Conservation (phyloP, 2,888 invertebrate species). For the Xestia rhomboidea region DNA sequence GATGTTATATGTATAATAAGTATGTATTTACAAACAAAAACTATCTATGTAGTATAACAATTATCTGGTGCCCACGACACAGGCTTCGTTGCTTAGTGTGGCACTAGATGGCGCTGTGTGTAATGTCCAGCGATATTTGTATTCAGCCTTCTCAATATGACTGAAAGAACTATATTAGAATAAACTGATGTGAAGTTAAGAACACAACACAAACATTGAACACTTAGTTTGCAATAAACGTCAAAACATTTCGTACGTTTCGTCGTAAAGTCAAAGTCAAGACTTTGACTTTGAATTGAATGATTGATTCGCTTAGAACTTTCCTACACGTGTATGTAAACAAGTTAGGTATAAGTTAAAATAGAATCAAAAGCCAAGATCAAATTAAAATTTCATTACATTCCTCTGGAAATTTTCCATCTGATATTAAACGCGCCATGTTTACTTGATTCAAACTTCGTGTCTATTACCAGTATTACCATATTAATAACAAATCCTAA, state of each 20-base stretch:
- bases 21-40: no score
- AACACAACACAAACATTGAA: neutral
- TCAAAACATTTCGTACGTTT: no score
- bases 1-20: no score
- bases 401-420: slow-evolving; percentile 36
- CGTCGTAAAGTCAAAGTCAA: no score
- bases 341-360: neutral
- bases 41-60: no score
- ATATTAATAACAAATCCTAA: slow-evolving; percentile 52
- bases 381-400: slow-evolving; percentile 35
- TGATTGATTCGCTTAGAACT: neutral
- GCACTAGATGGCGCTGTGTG: no score
- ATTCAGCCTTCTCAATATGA: neutral
- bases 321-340: neutral
- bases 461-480: slow-evolving; percentile 46
- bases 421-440: slow-evolving; percentile 32
- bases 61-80: no score
- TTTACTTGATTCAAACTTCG: slow-evolving; percentile 39
- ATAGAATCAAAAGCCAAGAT: slow-evolving; percentile 2
- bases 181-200: neutral
- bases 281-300: neutral
- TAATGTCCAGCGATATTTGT: no score
- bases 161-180: neutral
- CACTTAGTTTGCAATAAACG: no score
- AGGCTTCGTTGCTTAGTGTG: no score